A percentile compares a stretch with the other conserved stretches of the same genome.
phyloP scores from a whole-genome alignment of 2,113 vertebrate genomes.

The Pelmatolapia mariae region DNA sequence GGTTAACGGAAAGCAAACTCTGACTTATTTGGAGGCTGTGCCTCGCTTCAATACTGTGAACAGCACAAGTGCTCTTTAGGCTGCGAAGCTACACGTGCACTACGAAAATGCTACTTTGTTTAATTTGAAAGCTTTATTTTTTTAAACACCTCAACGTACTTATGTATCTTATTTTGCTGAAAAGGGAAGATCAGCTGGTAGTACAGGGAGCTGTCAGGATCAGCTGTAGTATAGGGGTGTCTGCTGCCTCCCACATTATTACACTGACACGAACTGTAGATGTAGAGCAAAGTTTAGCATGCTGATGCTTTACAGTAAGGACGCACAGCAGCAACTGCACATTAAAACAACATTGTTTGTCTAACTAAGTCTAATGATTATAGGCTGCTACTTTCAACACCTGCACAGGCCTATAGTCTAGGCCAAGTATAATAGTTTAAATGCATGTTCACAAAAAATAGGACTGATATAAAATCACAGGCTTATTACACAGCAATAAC shows the following conservation, averaged over 20 bases:
- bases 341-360: background rate
- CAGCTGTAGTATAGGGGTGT: background rate
- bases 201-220: background rate
- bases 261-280: constrained; percentile 1
- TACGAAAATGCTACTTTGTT: constrained; percentile 17
- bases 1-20: background rate
- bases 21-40: background rate
- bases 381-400: background rate
- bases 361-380: background rate
- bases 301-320: background rate
- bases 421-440: background rate
- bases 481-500: background rate
- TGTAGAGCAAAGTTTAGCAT: background rate
- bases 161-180: background rate
- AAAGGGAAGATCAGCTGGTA: background rate
- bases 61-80: constrained; percentile 37
- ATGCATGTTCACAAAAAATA: constrained; percentile 14
- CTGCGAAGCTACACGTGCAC: constrained; percentile 20
- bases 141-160: constrained; percentile 6
- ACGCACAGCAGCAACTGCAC: background rate
- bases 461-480: background rate
- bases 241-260: background rate
- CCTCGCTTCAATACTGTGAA: constrained; percentile 21
- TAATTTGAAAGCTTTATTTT: constrained; percentile 58
- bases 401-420: background rate